Evolutionary conservation across 2,797 vertebrate species (phyloP).

Genomic region (Pampus argenteus): DNA sequence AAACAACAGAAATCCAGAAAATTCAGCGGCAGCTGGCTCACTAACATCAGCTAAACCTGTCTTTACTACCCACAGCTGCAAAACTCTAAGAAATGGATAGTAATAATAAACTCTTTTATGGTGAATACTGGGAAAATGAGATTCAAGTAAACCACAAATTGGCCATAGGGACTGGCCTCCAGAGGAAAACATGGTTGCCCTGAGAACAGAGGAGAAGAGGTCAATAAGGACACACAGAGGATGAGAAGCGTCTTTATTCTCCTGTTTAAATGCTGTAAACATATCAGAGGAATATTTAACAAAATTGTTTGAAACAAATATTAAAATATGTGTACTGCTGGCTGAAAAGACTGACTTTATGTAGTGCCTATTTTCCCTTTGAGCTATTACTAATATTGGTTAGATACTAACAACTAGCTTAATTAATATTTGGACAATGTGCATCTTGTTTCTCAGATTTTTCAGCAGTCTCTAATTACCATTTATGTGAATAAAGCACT

Average conservation of each 20-base stretch:
- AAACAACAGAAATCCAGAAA: not conserved
- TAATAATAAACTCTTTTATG: not conserved
- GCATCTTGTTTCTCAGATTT: constrained; percentile 15
- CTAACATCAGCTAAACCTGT: not conserved
- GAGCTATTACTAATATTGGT: not conserved
- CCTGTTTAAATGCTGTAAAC: not conserved
- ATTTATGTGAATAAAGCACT: not conserved
- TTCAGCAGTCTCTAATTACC: not conserved
- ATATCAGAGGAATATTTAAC: too few relatives aligned
- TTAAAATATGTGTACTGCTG: not conserved
- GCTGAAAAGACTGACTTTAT: not conserved
- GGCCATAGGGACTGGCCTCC: not conserved
- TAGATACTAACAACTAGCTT: not conserved
- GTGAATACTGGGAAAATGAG: too few relatives aligned
- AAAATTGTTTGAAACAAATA: too few relatives aligned
- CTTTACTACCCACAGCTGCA: not conserved
- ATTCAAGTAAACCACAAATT: not conserved
- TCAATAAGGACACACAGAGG: not conserved
- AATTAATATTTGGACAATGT: constrained; percentile 2
- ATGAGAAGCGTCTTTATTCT: not conserved
- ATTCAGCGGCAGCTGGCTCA: not conserved
- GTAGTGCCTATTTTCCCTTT: constrained; percentile 9
- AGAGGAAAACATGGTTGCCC: not conserved
- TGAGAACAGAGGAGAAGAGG: not conserved
- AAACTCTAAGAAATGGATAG: constrained; percentile 2